Conservation (phyloP, 2,888 invertebrate species). For the Stenodema calcarata region DNA sequence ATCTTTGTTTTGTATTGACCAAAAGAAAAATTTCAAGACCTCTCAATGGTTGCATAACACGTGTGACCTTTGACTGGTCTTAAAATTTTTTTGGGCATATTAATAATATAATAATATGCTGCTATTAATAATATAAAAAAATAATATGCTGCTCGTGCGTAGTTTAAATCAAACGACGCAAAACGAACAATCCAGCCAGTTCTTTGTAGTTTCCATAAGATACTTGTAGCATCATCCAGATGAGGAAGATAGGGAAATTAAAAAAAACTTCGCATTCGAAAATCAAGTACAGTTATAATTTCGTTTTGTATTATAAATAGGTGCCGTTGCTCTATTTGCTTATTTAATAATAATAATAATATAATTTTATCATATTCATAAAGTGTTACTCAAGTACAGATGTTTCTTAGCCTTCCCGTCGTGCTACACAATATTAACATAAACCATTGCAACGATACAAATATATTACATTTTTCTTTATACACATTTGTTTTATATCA, state of each 20-base stretch:
- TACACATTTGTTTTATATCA: not conserved
- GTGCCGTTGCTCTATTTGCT: slow-evolving; percentile 15
- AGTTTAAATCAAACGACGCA: no score
- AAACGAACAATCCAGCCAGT: no score
- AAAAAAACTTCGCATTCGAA: not conserved
- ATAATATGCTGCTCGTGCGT: no score
- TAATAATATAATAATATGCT: no score
- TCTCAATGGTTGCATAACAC: no score
- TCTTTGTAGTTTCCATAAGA: no score
- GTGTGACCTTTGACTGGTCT: no score
- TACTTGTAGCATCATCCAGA: no score
- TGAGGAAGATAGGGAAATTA: not conserved
- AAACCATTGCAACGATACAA: not conserved
- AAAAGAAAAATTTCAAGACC: no score
- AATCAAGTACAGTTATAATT: slow-evolving; percentile 30
- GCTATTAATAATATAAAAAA: no score
- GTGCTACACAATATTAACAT: not conserved
- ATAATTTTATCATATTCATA: not conserved
- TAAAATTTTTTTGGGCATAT: no score
- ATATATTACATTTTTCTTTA: slow-evolving; percentile 6
- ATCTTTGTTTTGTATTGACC: no score
- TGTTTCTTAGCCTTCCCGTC: not conserved
- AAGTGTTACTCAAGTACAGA: not conserved
- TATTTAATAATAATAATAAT: not conserved
- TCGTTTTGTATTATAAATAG: slow-evolving; percentile 27